Base-by-base conservation (phyloP, 2,888 invertebrate genomes). In the Trichopoda pennipes region DNA sequence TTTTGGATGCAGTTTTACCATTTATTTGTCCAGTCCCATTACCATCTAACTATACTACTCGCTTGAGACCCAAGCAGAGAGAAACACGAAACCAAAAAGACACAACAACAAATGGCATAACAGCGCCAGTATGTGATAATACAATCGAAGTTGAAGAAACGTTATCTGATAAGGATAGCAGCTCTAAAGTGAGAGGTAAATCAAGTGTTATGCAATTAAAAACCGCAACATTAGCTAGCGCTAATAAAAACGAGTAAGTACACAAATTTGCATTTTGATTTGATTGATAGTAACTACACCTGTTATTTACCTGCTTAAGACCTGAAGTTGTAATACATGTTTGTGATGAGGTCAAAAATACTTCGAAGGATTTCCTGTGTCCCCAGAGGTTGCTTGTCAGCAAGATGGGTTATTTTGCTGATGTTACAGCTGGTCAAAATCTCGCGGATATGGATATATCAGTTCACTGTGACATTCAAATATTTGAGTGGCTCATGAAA, bases 331-430 rank as follows among this genome's bases (percentile, higher is more conserved):
- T 97, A 89, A 98, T 98, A 85, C 98, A 98, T 89, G 98, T 98
- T 0, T 97, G 97, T 87, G 98, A 98, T 88, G 98, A 98, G 92
- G 95, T 96, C 1, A 97, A 98, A 90, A 96, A 95, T 70, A 92
- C 95, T 76, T 97, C 96, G 85, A 95, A 96, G 88, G 97, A 98
- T 90, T 99, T 98, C 90, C 93, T 94, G 69, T 98, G 98, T 88
- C 95, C 96, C 0, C 96, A 98, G 89, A 95, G 95, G 86, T 91
- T 98, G 68, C 92, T 98, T 17, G 94, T 98, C 0, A 94, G 95
- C 70, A 97, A 98, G 92, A 98, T 98, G 98, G 97, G 97, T 14
- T 99, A 98, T 89, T 99, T 98, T 91, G 96, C 96, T 12, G 96
- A 96, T 88, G 96, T 97, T 4, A 96, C 96, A 0, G 94, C 95